Evolutionary conservation across 2,888 invertebrate species (phyloP).

Genomic region (Chrysotoxum bicinctum): DNA sequence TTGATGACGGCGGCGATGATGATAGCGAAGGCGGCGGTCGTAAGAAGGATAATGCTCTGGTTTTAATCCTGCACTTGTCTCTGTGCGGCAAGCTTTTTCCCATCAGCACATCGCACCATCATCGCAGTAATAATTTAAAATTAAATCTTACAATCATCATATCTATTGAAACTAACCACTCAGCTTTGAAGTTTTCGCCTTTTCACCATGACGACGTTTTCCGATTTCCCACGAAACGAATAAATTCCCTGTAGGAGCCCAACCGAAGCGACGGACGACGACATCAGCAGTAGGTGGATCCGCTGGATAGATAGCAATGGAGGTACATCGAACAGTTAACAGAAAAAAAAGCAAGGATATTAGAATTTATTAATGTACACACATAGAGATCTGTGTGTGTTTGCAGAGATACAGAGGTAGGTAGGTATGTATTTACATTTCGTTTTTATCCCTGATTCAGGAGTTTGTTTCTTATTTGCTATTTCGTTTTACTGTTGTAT

Average conservation of each 20-base stretch:
- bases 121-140: constrained; percentile 58
- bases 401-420: not conserved
- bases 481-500: constrained; percentile 45
- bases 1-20: constrained; percentile 33
- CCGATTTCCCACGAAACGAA: constrained; percentile 22
- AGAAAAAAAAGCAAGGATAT: constrained; percentile 59
- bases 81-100: constrained; percentile 40
- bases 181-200: constrained; percentile 9
- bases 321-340: constrained; percentile 68
- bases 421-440: constrained; percentile 53
- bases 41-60: constrained; percentile 48
- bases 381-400: constrained; percentile 34
- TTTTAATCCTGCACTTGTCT: constrained; percentile 58
- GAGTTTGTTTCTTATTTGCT: constrained; percentile 56
- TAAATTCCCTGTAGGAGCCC: constrained; percentile 34
- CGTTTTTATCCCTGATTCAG: constrained; percentile 51
- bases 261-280: not conserved
- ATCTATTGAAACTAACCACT: constrained; percentile 39
- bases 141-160: constrained; percentile 58
- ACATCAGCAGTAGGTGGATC: not conserved
- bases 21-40: constrained; percentile 8
- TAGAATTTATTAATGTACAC: constrained; percentile 69
- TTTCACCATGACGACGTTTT: constrained; percentile 8
- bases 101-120: constrained; percentile 13
- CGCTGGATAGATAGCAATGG: not conserved